Conservation (phyloP, 1,140 invertebrate species). For the Thaumatotibia leucotreta region DNA sequence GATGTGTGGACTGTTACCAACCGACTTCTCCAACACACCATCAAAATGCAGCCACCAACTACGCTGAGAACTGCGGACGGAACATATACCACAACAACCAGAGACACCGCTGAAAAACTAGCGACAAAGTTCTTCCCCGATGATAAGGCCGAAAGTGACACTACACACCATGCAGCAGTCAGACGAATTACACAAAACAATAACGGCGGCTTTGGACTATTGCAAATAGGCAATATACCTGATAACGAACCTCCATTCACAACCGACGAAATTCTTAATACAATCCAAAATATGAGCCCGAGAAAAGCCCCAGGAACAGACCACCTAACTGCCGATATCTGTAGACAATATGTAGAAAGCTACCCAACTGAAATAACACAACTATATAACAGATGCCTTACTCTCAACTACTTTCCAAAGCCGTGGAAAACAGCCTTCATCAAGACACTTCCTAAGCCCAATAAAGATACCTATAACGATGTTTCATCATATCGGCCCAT, state of each 20-base stretch:
- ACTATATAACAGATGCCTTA: slow-evolving; percentile 7
- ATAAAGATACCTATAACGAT: neutral
- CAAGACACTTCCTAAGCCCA: slow-evolving; percentile 6
- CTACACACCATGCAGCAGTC: too few relatives aligned
- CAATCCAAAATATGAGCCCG: neutral
- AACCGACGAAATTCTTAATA: neutral
- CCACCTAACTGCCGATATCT: slow-evolving; percentile 12
- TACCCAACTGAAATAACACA: neutral
- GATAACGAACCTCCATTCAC: slow-evolving; percentile 12
- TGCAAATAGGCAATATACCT: too few relatives aligned
- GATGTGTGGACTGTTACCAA: slow-evolving; percentile 2
- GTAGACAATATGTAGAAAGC: neutral
- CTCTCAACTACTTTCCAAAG: neutral
- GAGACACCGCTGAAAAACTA: too few relatives aligned
- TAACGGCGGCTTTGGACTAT: too few relatives aligned
- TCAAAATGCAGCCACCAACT: too few relatives aligned
- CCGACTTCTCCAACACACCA: too few relatives aligned
- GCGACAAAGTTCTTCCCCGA: too few relatives aligned
- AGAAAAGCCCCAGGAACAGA: slow-evolving; percentile 15
- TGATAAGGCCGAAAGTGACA: too few relatives aligned
- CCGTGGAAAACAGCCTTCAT: slow-evolving; percentile 5
- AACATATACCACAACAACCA: too few relatives aligned
- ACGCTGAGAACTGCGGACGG: too few relatives aligned
- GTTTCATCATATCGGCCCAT: slow-evolving; percentile 10
- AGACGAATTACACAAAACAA: too few relatives aligned